Base-by-base conservation (phyloP, 1,140 invertebrate species). In the Aphaenogaster ashmeadi region DNA sequence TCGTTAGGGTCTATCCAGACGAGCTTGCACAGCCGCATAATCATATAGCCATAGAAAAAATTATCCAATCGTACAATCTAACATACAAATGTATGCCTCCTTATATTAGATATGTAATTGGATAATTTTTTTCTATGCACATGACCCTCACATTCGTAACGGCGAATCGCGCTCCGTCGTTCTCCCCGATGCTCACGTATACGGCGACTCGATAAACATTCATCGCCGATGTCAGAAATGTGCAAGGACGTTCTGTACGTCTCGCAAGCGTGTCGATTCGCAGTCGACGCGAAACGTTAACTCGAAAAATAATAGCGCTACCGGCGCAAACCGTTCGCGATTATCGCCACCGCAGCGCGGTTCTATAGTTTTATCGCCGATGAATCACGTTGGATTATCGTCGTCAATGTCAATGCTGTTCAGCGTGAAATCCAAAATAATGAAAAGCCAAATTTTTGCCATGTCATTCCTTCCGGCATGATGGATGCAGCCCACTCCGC, bases 331-430 rank as follows among this genome's bases (percentile, higher is more conserved):
- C 4, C 38, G 38, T 36, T 54, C 27, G 27, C 71, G 47, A 33
- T 67, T 27, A 27, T 27, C 27, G 27, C 27, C 27, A 44, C 18
- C 9, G 50, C n/a, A 9, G 6, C 38, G 1, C 50, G 13, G 27
- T n/a, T 56, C n/a, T 15, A n/a, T 3, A 41, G 13, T 58, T 77
- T 27, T 77, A 75, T 75, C 72, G 33, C 9, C 72, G 52, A 56
- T 75, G 50, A 56, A 58, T 56, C 52, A 56, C 21, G 7, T n/a
- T 13, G 69, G 33, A 75, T 75, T 41, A 21, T 15, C 33, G 13
- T n/a, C 13, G 11, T 52, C 47, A 33, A 52, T 27, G 11, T 52
- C 47, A 33, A 52, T 36, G 44, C 11, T 2, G 44, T 7, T 4
- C 38, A 33, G 2, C 6, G 33, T 21, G 13, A 8, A 52, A 11